phyloP scores from a whole-genome alignment of 2,888 invertebrate species.

The Carabus problematicus region DNA sequence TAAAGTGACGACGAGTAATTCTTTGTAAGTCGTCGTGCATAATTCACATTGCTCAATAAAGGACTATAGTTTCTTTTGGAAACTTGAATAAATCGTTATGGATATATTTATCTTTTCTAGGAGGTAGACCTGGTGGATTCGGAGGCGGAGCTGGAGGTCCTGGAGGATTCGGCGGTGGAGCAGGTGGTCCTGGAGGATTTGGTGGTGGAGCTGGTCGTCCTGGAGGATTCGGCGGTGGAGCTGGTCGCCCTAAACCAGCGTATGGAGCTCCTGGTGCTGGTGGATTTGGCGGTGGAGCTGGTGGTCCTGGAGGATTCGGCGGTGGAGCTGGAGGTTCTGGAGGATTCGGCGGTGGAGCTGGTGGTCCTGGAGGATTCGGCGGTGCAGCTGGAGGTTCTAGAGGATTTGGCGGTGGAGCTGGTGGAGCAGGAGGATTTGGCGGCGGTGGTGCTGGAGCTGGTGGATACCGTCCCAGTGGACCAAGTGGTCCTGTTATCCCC shows the following conservation, averaged over 20 bases:
- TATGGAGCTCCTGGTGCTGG: constrained; percentile 39
- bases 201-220: constrained; percentile 36
- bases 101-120: neutral
- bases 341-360: constrained; percentile 33
- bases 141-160: constrained; percentile 28
- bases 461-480: constrained; percentile 46
- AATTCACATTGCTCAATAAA: too few relatives aligned
- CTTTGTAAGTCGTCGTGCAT: neutral
- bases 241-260: constrained; percentile 16
- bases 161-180: constrained; percentile 34
- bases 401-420: constrained; percentile 52
- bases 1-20: neutral
- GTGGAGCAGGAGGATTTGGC: constrained; percentile 46
- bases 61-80: too few relatives aligned
- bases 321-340: constrained; percentile 41
- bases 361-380: constrained; percentile 42
- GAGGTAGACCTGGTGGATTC: constrained; percentile 32
- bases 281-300: constrained; percentile 28
- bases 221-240: constrained; percentile 24
- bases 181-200: constrained; percentile 25
- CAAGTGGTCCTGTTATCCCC: constrained; percentile 60
- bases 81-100: too few relatives aligned
- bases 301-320: constrained; percentile 26
- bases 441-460: constrained; percentile 27
- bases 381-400: constrained; percentile 27